Evolutionary conservation across 2,113 vertebrate genomes (phyloP).

Genomic region (Mesembrinibis cayennensis): DNA sequence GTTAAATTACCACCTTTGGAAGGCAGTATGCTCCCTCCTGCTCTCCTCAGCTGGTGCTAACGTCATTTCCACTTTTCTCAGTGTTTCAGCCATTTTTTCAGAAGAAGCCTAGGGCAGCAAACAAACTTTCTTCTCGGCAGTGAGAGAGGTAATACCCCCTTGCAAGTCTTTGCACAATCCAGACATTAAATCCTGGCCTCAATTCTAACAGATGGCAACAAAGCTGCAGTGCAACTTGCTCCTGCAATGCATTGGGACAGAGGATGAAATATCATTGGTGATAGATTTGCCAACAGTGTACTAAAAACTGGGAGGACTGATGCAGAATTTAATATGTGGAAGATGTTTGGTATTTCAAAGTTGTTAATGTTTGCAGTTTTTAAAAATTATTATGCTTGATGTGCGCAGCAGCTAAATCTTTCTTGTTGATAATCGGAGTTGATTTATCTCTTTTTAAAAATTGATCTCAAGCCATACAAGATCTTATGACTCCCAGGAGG

Average conservation of each 20-base stretch:
- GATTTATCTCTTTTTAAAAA: conserved; percentile 46
- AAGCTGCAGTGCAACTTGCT: neutral
- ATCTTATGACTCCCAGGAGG: conserved; percentile 1
- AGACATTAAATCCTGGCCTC: neutral
- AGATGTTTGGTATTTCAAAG: neutral
- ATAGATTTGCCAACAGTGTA: neutral
- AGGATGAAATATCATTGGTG: neutral
- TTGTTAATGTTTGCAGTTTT: conserved; percentile 26
- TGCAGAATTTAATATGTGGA: neutral
- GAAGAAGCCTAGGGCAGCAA: neutral
- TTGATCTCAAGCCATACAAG: conserved; percentile 1
- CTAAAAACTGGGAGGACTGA: neutral
- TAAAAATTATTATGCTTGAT: neutral
- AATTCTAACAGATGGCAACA: neutral
- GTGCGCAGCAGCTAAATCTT: conserved; percentile 15
- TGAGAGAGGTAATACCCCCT: neutral
- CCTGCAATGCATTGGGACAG: neutral
- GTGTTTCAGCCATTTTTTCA: neutral
- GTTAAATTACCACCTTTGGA: neutral
- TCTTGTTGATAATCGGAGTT: conserved; percentile 10
- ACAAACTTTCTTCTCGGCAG: neutral
- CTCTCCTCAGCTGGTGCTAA: neutral
- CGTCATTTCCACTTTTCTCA: neutral
- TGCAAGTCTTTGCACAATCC: neutral
- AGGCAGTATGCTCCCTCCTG: neutral